Base-by-base conservation (phyloP, 2,113 vertebrate species). In the Dunckerocampus dactyliophorus region DNA sequence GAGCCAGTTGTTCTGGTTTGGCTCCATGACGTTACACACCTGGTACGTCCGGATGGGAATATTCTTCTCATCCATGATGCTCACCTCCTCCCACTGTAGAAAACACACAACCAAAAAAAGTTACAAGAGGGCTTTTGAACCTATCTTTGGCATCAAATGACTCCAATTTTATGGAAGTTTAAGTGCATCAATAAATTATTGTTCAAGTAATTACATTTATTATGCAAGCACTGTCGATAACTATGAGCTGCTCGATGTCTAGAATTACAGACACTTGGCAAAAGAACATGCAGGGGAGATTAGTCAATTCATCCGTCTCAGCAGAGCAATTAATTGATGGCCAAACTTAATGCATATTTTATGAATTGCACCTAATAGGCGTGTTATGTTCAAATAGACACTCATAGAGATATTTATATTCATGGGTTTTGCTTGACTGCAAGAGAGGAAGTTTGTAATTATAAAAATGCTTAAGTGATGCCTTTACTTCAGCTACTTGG, bases 61-160 rank as follows among this genome's bases (percentile, higher is more conserved):
- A 47, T 99, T 98, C 88, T 98, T 98, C 85, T 99, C 97, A 67
- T 99, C 97, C 95, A 98, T 98, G 65, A 98, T 98, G 67, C 97
- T 99, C 66, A 99, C 96, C 81, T 99, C 97, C 83, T 99, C 97
- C 97, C 97, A 99, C 97, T 99, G 88, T 28, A 53, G 57, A 67
- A 58, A 76, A 19, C 8, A 56, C 61, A 66, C 17, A 56, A 61
- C 28, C 47, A 76, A 56, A 8, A 20, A 39, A 56, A 7, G 37
- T 56, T 42, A 56, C 54, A 21, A 15, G 10, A 39, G 11, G 5
- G 34, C 31, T 37, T 37, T 54, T 3, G 20, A 51, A 52, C 22
- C 28, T 34, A 34, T 7, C 15, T 28, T 17, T 13, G 11, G 43
- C 4, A 49, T 37, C 24, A 60, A 34, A 42, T 42, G 3, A 15